Evolutionary conservation across 2,113 vertebrate genomes (phyloP), one percentile per base, ranked within the genome.

Genomic region (Tylochromis polylepis): DNA sequence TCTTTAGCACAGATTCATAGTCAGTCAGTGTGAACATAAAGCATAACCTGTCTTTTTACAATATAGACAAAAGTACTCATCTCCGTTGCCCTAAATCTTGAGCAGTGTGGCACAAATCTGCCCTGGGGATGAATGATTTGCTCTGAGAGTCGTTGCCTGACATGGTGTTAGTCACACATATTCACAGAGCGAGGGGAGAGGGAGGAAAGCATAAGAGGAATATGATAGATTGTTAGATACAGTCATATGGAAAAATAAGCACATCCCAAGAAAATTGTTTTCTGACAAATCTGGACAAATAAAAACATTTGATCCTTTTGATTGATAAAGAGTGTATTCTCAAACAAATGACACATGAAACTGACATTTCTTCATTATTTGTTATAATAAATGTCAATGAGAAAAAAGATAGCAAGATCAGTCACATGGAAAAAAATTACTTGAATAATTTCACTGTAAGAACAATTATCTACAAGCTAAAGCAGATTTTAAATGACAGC

Each of bases 21-120:
- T 75, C 75, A 79, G 11, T 59, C 38, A 62, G 67, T n/a, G 55
- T 79, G 60, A 82, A 82, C 78, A 85, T 86, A 51, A 83, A 88
- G 31, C 62, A 84, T 34, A 75, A 85, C 72, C 82, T 81, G 62
- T 80, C 82, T 84, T 80, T 79, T 80, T 79, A 80, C 60, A 81
- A 84, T 80, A 70, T 31, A 87, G 88, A 91, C 84, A 92, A 88
- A 93, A 83, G 11, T 49, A 77, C 62, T 89, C 87, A 87, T 86
- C 78, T 51, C 2, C 3, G 8, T 49, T 46, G 79, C 49, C 81
- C 90, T 88, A 81, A 91, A 92, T 91, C 70, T 77, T 65, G 85
- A 89, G 85, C 56, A 20, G 70, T 8, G 79, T 53, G 15, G 89
- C 78, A 86, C 77, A 89, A 85, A 90, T 88, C 89, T 89, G 81